Base-by-base conservation (phyloP, 2,113 vertebrate genomes). In the Eleginops maclovinus region DNA sequence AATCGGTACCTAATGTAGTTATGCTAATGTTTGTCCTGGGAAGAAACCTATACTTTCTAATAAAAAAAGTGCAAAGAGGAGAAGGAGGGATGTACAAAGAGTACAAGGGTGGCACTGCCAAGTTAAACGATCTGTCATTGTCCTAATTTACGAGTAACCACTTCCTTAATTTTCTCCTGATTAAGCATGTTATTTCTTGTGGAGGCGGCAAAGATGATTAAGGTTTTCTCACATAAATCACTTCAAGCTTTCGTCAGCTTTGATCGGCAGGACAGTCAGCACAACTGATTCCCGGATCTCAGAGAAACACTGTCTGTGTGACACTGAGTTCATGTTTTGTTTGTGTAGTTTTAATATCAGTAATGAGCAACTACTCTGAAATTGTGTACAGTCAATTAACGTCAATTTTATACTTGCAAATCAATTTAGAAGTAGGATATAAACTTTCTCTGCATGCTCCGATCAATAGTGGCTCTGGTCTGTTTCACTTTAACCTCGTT, bases 151-250 rank as follows among this genome's bases (percentile, higher is more conserved):
- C 55, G 71, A 62, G 65, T 5, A 41, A 60, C n/a, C 54, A 65
- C 54, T 83, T 80, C 22, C 63, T 65, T 55, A 3, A 75, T 75
- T 72, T 76, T 55, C 61, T 19, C 24, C 64, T 74, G 49, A 75
- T 87, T 61, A 61, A 60, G 59, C 64, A 31, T 61, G 31, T 65
- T 46, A 22, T 70, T 77, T 66, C 19, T 66, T 81, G 73, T 70
- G 85, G 53, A 53, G 64, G 69, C 73, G 47, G 55, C 60, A 75
- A 71, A 67, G n/a, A 62, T 60, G 47, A 83, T 65, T 74, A 71
- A 31, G 9, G 7, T 6, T 75, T 55, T 79, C 43, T 78, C 75
- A n/a, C 19, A 58, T 72, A 43, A 71, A 86, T 79, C 71, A 53
- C 1, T 22, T 58, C 24, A 4, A 16, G 56, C 51, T 50, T 53